Evolutionary conservation across 2,113 vertebrate species (phyloP).

Genomic region (Gallinago media): DNA sequence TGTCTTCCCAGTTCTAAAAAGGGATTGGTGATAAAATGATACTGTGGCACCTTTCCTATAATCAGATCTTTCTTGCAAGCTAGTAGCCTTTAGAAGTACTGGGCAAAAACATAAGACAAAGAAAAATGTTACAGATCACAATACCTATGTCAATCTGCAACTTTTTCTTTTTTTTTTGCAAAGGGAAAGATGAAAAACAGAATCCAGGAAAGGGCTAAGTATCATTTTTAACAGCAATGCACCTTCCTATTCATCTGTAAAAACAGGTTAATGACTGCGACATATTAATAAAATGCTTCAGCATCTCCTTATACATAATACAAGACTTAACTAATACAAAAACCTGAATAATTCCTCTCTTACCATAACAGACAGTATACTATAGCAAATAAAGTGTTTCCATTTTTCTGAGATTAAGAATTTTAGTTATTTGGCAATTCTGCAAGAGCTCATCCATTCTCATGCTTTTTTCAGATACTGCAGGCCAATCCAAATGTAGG

Average conservation of each 20-base stretch:
- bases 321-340: background rate
- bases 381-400: background rate
- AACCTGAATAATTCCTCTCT: background rate
- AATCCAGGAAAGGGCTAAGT: background rate
- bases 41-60: background rate
- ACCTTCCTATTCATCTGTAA: background rate
- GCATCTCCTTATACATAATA: background rate
- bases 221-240: background rate
- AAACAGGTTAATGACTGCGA: background rate
- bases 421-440: background rate
- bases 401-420: background rate
- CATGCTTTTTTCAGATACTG: background rate
- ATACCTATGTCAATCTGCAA: background rate
- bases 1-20: background rate
- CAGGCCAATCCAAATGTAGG: background rate
- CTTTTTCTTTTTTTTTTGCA: background rate
- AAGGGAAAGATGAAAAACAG: background rate
- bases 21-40: background rate
- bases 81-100: background rate
- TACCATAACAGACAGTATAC: background rate
- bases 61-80: background rate
- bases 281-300: background rate
- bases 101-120: background rate
- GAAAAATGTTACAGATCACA: background rate
- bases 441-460: background rate